These are phyloP conservation scores for Cistogaster globosa DNA, from an alignment of 2,888 invertebrate genomes.

Conservation along the genomic window DNA sequence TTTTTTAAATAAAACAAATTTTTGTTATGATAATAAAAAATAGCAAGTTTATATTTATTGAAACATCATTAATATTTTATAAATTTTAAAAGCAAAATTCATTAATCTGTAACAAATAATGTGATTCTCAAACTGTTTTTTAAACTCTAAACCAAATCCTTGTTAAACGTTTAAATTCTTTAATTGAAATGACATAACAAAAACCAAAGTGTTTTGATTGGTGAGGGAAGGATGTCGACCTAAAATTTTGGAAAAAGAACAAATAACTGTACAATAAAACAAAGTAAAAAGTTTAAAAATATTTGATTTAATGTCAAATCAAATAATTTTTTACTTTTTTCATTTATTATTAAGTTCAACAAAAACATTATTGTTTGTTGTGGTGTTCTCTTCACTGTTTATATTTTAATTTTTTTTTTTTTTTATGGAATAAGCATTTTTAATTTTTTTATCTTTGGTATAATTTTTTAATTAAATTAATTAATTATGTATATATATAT, in stretches of 20 bases:
- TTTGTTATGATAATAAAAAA: too few relatives aligned
- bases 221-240: constrained; percentile 22
- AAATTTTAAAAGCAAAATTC: neutral
- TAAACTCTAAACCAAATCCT: neutral
- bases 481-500: constrained; percentile 65
- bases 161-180: neutral
- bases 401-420: constrained; percentile 25
- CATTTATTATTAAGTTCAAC: constrained; percentile 33
- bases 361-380: constrained; percentile 51
- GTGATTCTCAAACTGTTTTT: neutral
- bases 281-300: constrained; percentile 50
- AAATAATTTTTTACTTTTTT: constrained; percentile 44
- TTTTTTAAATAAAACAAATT: too few relatives aligned
- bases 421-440: constrained; percentile 68
- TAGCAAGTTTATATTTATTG: neutral
- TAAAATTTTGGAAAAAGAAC: neutral
- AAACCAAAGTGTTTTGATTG: constrained; percentile 17
- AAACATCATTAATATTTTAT: neutral
- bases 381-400: constrained; percentile 65
- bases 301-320: constrained; percentile 35
- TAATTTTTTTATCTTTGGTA: constrained; percentile 68
- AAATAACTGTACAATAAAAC: constrained; percentile 44
- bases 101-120: neutral
- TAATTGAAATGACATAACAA: neutral
- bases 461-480: constrained; percentile 67